Evolutionary conservation across 2,888 invertebrate genomes (phyloP).

Genomic region (Orthonevra nobilis): DNA sequence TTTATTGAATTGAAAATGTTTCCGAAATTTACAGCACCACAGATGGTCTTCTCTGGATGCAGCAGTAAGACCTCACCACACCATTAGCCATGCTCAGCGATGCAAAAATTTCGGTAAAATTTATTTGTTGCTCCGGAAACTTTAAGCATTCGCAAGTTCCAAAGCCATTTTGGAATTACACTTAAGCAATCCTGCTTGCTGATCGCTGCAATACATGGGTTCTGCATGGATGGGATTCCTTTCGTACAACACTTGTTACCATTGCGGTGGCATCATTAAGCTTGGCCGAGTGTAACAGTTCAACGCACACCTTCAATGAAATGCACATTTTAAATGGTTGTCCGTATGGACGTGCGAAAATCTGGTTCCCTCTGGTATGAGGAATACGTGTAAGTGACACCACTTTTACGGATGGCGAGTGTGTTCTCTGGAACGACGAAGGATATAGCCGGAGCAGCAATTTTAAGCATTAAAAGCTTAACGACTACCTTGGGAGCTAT

Average conservation of each 20-base stretch:
- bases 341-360: slow-evolving; percentile 27
- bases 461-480: slow-evolving; percentile 72
- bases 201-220: slow-evolving; percentile 5
- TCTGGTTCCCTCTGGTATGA: slow-evolving; percentile 12
- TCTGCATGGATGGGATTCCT: slow-evolving; percentile 14
- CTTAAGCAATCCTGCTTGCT: slow-evolving; percentile 1
- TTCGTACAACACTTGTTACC: slow-evolving; percentile 1
- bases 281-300: not conserved
- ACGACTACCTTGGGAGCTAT: slow-evolving; percentile 71
- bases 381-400: not conserved
- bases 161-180: not conserved
- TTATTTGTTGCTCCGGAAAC: not conserved
- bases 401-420: slow-evolving; percentile 15
- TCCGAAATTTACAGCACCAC: not conserved
- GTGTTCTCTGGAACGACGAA: not conserved
- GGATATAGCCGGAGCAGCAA: slow-evolving; percentile 54
- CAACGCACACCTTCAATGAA: not conserved
- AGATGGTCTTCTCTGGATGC: not conserved
- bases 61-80: not conserved
- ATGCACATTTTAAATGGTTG: slow-evolving; percentile 1
- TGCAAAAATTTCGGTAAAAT: not conserved
- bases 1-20: too few species aligned
- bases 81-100: not conserved
- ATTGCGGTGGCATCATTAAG: slow-evolving; percentile 38
- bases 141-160: not conserved